Evolutionary conservation across 2,888 invertebrate species (phyloP).

Genomic region (Bellardia bayeri): DNA sequence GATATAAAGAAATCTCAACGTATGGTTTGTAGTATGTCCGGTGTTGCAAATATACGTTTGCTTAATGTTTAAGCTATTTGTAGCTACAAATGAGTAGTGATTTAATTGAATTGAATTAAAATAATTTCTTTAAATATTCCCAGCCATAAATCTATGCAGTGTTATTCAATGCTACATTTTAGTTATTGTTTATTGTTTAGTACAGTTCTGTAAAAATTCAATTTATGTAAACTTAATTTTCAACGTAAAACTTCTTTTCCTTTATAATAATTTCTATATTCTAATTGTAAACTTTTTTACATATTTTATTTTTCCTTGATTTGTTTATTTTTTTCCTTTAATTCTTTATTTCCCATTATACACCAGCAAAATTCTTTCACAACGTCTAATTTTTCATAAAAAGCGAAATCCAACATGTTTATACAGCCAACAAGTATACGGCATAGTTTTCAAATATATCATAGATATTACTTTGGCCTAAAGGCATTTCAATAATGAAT

Average conservation of each 20-base stretch:
- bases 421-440: constrained; percentile 11
- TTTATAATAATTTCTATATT: constrained; percentile 8
- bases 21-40: constrained; percentile 5
- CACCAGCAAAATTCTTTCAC: constrained; percentile 47
- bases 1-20: background rate
- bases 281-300: constrained; percentile 13
- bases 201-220: background rate
- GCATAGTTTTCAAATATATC: constrained; percentile 72
- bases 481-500: constrained; percentile 70
- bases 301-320: background rate
- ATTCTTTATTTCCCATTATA: constrained; percentile 9
- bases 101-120: background rate
- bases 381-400: constrained; percentile 56
- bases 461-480: constrained; percentile 70
- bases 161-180: background rate
- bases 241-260: background rate
- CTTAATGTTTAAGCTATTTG: background rate
- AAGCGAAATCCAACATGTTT: constrained; percentile 26
- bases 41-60: constrained; percentile 4
- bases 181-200: background rate
- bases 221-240: background rate
- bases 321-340: constrained; percentile 3
- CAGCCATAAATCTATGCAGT: background rate
- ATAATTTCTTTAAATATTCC: background rate
- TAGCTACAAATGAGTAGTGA: background rate